Evolutionary conservation across 2,888 invertebrate species (phyloP).

Genomic region (Epiblema foenella): DNA sequence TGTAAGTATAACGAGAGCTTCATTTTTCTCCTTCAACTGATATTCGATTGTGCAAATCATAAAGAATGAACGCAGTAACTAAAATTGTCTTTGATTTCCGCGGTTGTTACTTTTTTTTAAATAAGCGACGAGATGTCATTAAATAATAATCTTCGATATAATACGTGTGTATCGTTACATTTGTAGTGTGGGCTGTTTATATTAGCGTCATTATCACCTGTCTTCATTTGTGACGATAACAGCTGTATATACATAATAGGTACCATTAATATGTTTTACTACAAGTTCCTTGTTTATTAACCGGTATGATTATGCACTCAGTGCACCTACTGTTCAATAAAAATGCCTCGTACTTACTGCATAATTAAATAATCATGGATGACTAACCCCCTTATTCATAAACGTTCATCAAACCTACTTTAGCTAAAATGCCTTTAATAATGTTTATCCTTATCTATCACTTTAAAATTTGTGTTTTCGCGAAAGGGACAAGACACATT

Average conservation of each 20-base stretch:
- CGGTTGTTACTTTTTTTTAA: neutral
- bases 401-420: too few species aligned
- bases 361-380: neutral
- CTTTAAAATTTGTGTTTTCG: too few species aligned
- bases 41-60: neutral
- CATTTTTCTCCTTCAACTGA: neutral
- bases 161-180: neutral
- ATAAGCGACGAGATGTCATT: too few species aligned
- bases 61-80: neutral
- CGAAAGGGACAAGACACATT: too few species aligned
- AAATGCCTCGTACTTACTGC: neutral
- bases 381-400: too few species aligned
- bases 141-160: neutral
- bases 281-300: constrained; percentile 16
- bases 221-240: constrained; percentile 25
- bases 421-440: too few species aligned
- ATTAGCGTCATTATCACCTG: constrained; percentile 31
- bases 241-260: too few species aligned
- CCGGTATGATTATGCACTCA: constrained; percentile 6
- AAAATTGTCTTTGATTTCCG: neutral
- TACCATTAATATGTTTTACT: constrained; percentile 11
- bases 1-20: constrained; percentile 31
- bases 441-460: too few species aligned
- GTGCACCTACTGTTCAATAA: constrained; percentile 7
- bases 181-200: constrained; percentile 13